phyloP scores from a whole-genome alignment of 30 jellyfish, hydroid and myxozoan species.

The Phacellophora camtschatica region DNA sequence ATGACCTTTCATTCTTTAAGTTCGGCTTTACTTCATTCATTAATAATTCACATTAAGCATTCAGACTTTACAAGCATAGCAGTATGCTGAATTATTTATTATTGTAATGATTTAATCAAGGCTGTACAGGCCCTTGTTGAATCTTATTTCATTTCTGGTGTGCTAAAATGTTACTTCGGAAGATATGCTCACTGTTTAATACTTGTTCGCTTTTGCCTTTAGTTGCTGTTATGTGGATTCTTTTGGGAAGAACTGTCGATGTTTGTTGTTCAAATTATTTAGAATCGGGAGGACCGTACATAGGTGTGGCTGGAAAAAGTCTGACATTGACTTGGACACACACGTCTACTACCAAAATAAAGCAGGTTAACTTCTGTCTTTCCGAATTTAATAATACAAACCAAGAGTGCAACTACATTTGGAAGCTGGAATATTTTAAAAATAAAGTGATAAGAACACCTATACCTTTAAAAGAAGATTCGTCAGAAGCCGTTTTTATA shows the following conservation, averaged over 20 bases:
- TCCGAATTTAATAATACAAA: no score
- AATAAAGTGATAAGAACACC: not conserved
- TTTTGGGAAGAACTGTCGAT: not conserved
- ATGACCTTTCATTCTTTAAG: no score
- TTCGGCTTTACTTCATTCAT: no score
- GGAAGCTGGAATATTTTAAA: not conserved
- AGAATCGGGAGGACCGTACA: not conserved
- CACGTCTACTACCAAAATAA: no score
- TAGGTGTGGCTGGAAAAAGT: constrained; percentile 34
- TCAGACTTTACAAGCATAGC: no score
- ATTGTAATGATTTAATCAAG: not conserved
- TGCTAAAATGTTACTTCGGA: not conserved
- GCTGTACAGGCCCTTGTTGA: not conserved
- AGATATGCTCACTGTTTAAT: not conserved
- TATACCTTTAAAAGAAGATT: not conserved
- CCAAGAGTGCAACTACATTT: not conserved
- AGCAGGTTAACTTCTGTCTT: no score
- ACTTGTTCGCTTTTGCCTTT: not conserved
- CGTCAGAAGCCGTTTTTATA: constrained; percentile 2
- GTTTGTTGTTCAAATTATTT: not conserved
- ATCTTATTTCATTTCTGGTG: not conserved
- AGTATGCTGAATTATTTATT: not conserved
- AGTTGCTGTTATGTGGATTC: not conserved
- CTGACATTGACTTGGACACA: constrained; percentile 10
- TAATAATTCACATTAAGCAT: no score